These are phyloP conservation scores for Timandra comae DNA, from an alignment of 2,888 invertebrate species.

Conservation along the genomic window DNA sequence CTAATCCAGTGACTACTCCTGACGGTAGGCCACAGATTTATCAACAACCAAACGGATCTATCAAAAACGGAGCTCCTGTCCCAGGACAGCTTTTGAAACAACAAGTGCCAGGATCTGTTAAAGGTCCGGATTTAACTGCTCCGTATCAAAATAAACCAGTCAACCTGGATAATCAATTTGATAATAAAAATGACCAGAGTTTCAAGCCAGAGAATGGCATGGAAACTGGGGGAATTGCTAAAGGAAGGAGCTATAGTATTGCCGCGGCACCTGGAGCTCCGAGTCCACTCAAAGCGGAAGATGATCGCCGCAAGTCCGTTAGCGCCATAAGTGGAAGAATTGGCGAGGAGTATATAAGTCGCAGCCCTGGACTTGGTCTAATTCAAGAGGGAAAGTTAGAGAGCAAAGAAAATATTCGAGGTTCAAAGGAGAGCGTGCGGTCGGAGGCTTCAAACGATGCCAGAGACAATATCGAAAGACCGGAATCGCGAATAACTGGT, in stretches of 20 bases:
- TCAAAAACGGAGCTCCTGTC: constrained; percentile 39
- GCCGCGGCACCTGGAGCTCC: constrained; percentile 68
- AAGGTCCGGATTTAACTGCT: constrained; percentile 51
- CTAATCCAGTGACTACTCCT: constrained; percentile 48
- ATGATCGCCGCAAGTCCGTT: constrained; percentile 70
- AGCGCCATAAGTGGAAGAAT: constrained; percentile 63
- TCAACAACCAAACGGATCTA: constrained; percentile 44
- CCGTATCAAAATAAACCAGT: constrained; percentile 51
- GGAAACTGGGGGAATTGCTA: constrained; percentile 60
- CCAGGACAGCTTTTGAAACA: constrained; percentile 52
- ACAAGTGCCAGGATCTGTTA: constrained; percentile 59
- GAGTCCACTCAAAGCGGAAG: constrained; percentile 61
- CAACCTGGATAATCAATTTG: constrained; percentile 66
- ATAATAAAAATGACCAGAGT: constrained; percentile 45
- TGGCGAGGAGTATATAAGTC: constrained; percentile 49
- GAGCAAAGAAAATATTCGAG: constrained; percentile 60
- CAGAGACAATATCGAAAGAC: constrained; percentile 50
- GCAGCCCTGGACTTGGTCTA: constrained; percentile 59
- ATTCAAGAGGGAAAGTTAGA: constrained; percentile 67
- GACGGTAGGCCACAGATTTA: constrained; percentile 43
- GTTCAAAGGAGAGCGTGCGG: constrained; percentile 59
- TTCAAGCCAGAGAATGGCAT: constrained; percentile 54
- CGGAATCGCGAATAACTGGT: constrained; percentile 64
- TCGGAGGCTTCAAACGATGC: constrained; percentile 53
- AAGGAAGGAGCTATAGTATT: constrained; percentile 74